Base-by-base conservation (phyloP, 1,140 invertebrate genomes). In the Zeugodacus cucurbitae region DNA sequence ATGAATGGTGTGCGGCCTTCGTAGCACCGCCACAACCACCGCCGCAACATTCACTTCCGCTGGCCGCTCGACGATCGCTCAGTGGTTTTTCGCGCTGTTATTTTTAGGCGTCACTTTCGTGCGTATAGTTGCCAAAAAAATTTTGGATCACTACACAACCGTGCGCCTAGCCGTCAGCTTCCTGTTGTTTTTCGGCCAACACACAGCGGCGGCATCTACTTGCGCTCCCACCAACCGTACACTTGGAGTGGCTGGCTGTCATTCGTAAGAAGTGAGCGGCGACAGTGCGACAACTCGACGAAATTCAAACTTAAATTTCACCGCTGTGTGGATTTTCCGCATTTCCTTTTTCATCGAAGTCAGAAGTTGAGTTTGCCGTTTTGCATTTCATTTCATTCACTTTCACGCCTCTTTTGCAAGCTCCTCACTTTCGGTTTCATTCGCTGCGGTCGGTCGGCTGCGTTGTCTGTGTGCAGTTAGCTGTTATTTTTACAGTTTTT, bases 51-150 rank as follows among this genome's bases (percentile, higher is more conserved):
- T 44, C 74, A 78, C 32, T 26, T 78, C 74, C n/a, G 70, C 20
- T 48, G 41, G 48, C 48, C 41, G 74, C n/a, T 82, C 41, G 3
- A 3, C 14, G 64, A 41, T 14, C 41, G 74, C 74, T 82, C 74
- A 82, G 74, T 82, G 74, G 74, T 82, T 82, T 82, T 48, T 82
- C 2, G 41, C 11, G n/a, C 48, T 48, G 1, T 26, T 82, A 82
- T 82, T 82, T 82, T 82, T 82, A 82, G 74, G 3, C 26, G 74
- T 22, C 41, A 48, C 26, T 48, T 48, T 17, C n/a, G 41, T 37
- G 58, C 22, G 58, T 22, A 62, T 62, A 82, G 74, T 82, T 82
- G 74, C 74, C 74, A 82, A 82, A 7, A 70, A 41, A 41, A 48
- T 82, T 82, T 82, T 82, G 74, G 74, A 48, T 48, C 74, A 82